phyloP scores from a whole-genome alignment of 2,888 invertebrate genomes.

The Danaus chrysippus region DNA sequence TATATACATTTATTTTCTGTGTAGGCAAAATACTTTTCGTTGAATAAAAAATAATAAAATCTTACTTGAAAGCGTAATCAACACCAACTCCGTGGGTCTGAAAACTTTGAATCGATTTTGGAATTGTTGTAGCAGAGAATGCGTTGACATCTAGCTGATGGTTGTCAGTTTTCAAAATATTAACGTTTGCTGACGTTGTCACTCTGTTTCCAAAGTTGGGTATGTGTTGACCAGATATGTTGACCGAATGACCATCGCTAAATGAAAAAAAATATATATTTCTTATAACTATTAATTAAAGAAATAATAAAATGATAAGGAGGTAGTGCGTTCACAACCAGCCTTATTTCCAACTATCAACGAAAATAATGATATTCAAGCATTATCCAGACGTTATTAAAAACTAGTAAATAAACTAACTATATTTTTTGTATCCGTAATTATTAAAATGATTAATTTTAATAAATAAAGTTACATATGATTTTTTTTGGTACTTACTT shows the following conservation, averaged over 20 bases:
- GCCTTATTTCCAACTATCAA: no score
- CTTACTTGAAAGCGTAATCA: constrained; percentile 38
- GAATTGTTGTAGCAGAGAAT: constrained; percentile 35
- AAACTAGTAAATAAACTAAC: no score
- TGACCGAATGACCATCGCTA: constrained; percentile 26
- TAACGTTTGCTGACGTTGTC: constrained; percentile 32
- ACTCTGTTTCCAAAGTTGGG: constrained; percentile 35
- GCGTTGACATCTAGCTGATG: constrained; percentile 38
- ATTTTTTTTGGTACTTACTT: constrained; percentile 18
- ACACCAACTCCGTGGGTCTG: constrained; percentile 37
- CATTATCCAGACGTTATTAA: no score
- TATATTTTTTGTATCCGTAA: no score
- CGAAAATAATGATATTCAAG: no score
- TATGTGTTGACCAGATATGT: constrained; percentile 29
- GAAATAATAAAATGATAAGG: background rate
- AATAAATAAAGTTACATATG: background rate
- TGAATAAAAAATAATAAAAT: background rate
- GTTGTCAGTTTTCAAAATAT: constrained; percentile 30
- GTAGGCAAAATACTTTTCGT: no score
- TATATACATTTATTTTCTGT: no score
- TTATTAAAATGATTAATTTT: background rate
- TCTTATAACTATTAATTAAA: background rate
- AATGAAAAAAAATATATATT: constrained; percentile 2
- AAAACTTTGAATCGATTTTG: constrained; percentile 34
- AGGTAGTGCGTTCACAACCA: no score